Percentiles rank a stretch among this genome's conserved stretches.
These are phyloP conservation scores for Nibea coibor DNA, from an alignment of 2,113 vertebrate species.

Conservation along the genomic window DNA sequence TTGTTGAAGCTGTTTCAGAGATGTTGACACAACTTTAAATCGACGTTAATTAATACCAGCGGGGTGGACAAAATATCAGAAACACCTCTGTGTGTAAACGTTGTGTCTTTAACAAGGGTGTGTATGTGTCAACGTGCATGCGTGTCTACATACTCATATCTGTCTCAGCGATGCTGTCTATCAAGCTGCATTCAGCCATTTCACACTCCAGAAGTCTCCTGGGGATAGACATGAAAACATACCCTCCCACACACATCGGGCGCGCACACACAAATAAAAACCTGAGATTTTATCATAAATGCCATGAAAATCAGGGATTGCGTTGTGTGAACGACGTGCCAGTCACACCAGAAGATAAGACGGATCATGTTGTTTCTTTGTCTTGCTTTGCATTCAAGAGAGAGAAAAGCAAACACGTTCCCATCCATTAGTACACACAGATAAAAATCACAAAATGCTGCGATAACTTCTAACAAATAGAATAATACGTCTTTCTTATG, in stretches of 20 bases:
- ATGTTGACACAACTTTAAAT: neutral
- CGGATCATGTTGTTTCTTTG: slow-evolving; percentile 5
- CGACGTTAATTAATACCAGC: neutral
- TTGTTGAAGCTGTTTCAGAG: no score
- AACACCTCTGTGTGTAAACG: neutral
- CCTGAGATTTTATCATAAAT: slow-evolving; percentile 35
- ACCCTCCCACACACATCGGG: slow-evolving; percentile 19
- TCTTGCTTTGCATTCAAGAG: slow-evolving; percentile 4
- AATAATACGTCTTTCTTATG: neutral
- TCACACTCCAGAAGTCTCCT: slow-evolving; percentile 50
- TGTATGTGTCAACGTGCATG: neutral
- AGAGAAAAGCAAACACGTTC: neutral
- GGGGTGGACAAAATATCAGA: neutral
- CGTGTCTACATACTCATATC: slow-evolving; percentile 27
- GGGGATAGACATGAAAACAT: neutral
- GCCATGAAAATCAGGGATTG: slow-evolving; percentile 8
- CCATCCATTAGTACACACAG: neutral
- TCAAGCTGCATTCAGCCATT: slow-evolving; percentile 46
- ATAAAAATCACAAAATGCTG: neutral
- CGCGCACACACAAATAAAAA: slow-evolving; percentile 28
- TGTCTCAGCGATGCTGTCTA: slow-evolving; percentile 18
- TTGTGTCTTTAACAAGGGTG: neutral
- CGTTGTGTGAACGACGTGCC: slow-evolving; percentile 25
- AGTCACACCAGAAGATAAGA: slow-evolving; percentile 33
- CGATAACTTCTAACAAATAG: neutral